Base-by-base conservation (phyloP, 2,888 invertebrate genomes). In the Catocala nupta region DNA sequence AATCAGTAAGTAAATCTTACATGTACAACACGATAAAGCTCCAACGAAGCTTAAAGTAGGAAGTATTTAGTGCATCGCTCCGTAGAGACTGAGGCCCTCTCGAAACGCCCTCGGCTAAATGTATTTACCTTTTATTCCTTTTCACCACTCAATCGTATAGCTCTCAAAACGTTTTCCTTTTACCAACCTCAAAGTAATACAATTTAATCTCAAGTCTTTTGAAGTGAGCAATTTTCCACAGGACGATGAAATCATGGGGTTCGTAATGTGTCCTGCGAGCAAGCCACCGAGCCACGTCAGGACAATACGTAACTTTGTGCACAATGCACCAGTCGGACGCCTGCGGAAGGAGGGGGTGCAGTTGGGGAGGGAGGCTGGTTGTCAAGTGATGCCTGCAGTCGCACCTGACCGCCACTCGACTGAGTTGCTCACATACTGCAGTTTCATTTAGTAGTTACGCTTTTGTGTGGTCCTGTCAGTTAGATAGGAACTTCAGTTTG, bases 281-380 rank as follows among this genome's bases (percentile, higher is more conserved):
- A 5, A 34, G 59, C 13, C 43, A 42, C 34, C 44, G 9, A 16
- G 16, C 34, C 36, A 39, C 45, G 55, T 45, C 10, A 44, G 54
- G 49, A 60, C 49, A 50, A 51, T 51, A 36, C 36, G 36, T 43
- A 55, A 53, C 59, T 57, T 25, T 33, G 58, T 45, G 61, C 62
- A 62, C 71, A 65, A 61, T 61, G 65, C 68, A 48, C 53, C n/a
- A 56, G 56, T n/a, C 44, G 12, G 42, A 51, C 34, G 47, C 33
- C 45, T 1, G 45, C 10, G 52, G 44, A 5, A 9, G n/a, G 16
- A 12, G 16, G 65, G 8, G 11, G 1, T 25, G 25, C 25, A 5
- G 11, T 9, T 16, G 39, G 4, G n/a, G 50, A 42, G n/a, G 39
- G 7, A 9, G 16, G 50, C 34, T 13, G 43, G 9, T 34, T 25